Conservation (phyloP, 2,797 vertebrate species). For the Smutsia gigantea region DNA sequence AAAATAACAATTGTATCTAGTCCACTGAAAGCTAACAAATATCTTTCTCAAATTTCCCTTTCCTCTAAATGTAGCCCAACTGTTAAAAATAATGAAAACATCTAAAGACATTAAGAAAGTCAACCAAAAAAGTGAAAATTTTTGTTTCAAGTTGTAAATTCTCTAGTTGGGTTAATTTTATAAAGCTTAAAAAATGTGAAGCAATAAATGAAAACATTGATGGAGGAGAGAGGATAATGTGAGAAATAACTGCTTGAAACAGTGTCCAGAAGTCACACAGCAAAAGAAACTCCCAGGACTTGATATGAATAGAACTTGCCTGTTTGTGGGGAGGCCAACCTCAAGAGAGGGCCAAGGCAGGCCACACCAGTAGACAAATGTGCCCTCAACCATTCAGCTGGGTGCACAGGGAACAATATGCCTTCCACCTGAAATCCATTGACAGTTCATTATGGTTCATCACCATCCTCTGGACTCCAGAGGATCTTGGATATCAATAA, state of each 20-base stretch:
- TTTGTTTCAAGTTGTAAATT: conserved; percentile 2
- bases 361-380: not conserved
- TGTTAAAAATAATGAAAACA: conserved; percentile 22
- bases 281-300: not conserved
- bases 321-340: not conserved
- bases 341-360: not conserved
- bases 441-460: not conserved
- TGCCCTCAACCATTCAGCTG: not conserved
- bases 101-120: conserved; percentile 8
- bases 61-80: conserved; percentile 2
- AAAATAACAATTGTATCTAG: not conserved
- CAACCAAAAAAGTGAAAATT: not conserved
- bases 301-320: not conserved
- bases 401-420: not conserved
- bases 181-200: conserved; percentile 40
- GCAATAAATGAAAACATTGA: not conserved
- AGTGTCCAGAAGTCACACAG: not conserved
- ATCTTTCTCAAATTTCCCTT: not conserved
- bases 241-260: not conserved
- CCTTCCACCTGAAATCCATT: not conserved
- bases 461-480: not conserved
- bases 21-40: not conserved
- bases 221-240: not conserved
- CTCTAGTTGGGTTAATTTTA: not conserved
- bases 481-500: not conserved